These are phyloP conservation scores for Centropristis striata DNA, from an alignment of 2,113 vertebrate species.

Conservation along the genomic window DNA sequence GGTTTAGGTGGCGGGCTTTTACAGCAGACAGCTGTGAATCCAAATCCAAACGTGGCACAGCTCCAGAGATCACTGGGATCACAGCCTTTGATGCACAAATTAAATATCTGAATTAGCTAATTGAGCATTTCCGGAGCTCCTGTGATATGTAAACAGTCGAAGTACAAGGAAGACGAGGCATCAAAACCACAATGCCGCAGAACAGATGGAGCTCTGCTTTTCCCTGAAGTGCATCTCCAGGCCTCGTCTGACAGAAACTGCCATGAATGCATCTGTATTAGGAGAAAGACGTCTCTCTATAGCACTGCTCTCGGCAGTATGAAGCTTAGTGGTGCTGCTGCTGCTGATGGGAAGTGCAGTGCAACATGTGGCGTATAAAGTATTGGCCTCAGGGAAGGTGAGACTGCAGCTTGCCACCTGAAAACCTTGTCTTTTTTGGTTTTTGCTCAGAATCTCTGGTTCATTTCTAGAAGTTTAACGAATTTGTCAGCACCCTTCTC, in stretches of 20 bases:
- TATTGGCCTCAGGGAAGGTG: constrained; percentile 66
- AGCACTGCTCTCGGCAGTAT: constrained; percentile 28
- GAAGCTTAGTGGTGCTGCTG: constrained; percentile 43
- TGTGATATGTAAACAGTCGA: constrained; percentile 69
- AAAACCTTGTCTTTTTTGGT: constrained; percentile 57
- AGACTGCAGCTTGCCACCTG: constrained; percentile 63
- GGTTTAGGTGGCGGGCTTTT: constrained; percentile 18
- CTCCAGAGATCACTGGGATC: constrained; percentile 66
- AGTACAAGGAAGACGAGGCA: constrained; percentile 53
- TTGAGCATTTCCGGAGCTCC: constrained; percentile 68
- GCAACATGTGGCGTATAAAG: constrained; percentile 74
- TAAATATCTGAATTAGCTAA: constrained; percentile 75
- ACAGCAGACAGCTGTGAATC: constrained; percentile 64
- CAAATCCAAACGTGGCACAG: constrained; percentile 59
- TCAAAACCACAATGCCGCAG: constrained; percentile 47
- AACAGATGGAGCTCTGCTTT: constrained; percentile 73
- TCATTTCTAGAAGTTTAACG: constrained; percentile 67
- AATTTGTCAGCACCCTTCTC: constrained; percentile 73
- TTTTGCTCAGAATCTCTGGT: constrained; percentile 51
- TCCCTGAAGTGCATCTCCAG: constrained; percentile 71
- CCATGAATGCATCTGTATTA: constrained; percentile 68
- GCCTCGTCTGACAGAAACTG: constrained; percentile 65
- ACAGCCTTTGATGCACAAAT: constrained; percentile 69
- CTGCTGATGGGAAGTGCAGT: constrained; percentile 60
- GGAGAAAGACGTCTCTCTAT: constrained; percentile 49